phyloP scores from a whole-genome alignment of 2,797 vertebrate genomes.

The Numenius phaeopus region DNA sequence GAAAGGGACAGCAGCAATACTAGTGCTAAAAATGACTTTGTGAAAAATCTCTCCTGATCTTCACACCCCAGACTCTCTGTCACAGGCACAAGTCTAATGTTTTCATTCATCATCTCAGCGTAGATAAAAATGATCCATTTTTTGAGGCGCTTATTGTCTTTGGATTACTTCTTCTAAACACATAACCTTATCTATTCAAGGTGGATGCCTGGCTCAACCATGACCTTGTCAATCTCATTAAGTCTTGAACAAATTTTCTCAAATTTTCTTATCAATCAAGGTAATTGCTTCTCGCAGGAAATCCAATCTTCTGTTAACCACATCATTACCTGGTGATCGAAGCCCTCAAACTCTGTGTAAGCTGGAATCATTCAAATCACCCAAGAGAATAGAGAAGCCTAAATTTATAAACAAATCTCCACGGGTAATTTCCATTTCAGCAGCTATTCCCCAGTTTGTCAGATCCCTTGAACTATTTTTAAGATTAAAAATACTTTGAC shows the following conservation, averaged over 20 bases:
- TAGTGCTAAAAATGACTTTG: slow-evolving; percentile 50
- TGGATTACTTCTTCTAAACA: slow-evolving; percentile 58
- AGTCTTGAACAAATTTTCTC: slow-evolving; percentile 52
- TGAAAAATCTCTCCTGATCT: slow-evolving; percentile 58
- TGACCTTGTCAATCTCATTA: slow-evolving; percentile 69
- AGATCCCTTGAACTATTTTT: background rate
- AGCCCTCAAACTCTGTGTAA: slow-evolving; percentile 30
- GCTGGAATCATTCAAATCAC: slow-evolving; percentile 45
- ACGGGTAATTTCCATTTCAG: slow-evolving; percentile 23
- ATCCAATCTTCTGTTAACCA: slow-evolving; percentile 70
- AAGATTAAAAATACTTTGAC: background rate
- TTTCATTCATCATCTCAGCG: slow-evolving; percentile 56
- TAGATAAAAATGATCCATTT: slow-evolving; percentile 66
- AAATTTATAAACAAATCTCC: slow-evolving; percentile 36
- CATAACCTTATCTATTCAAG: slow-evolving; percentile 42
- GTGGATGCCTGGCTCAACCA: slow-evolving; percentile 25
- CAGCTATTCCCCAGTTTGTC: background rate
- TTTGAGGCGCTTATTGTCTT: slow-evolving; percentile 39
- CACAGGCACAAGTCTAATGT: slow-evolving; percentile 60
- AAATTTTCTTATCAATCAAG: slow-evolving; percentile 71
- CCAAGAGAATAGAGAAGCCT: slow-evolving; percentile 2
- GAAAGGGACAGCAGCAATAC: slow-evolving; percentile 30
- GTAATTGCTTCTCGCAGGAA: slow-evolving; percentile 65
- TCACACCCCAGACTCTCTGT: slow-evolving; percentile 60
- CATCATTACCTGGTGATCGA: slow-evolving; percentile 57